Base-by-base conservation (phyloP, 92 coral and sea anemone species). In the Epizoanthus fatuus region DNA sequence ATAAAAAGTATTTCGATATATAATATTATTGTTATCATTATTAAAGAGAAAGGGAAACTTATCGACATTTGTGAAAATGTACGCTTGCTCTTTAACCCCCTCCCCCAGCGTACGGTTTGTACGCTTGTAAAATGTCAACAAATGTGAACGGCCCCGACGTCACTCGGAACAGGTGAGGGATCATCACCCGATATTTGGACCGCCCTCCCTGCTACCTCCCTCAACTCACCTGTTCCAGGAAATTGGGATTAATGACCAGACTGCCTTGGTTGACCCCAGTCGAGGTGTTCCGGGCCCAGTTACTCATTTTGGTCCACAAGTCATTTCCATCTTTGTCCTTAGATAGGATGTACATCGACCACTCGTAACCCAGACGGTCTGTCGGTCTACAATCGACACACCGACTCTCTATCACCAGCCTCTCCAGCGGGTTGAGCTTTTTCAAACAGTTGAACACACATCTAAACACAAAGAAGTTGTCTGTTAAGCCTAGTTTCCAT, bases 341-440 rank as follows among this genome's bases (percentile, higher is more conserved):
- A 38, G 91, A 90, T 25, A 83, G 89, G 37, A 67, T 52, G 75
- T 63, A 85, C 19, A 96, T 79, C 2, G 85, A 86, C 99, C 99
- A 96, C 12, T 89, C 83, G 82, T 96, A 96, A 5, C 79, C 88
- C 16, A 96, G 84, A 25, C 77, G 59, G 53, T 92, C 92, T 42
- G 79, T 69, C 5, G 84, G 55, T 37, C 72, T 72, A 55, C 98
- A 96, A 75, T 96, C 98, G 3, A 84, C 67, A 70, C 99, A 96
- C 4, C 89, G 69, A 32, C 97, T 88, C 70, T 94, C 96, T 65
- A 96, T 39, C 13, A 89, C 92, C 55, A 96, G 86, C 49, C 98
- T 89, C 56, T 93, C 88, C 12, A 85, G 64, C 6, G 99, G 98
- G 64, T 96, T 93, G 53, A 89, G 80, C 81, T 95, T 94, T 39